Evolutionary conservation across 2,797 vertebrate genomes (phyloP).

Genomic region (Valencia hispanica): DNA sequence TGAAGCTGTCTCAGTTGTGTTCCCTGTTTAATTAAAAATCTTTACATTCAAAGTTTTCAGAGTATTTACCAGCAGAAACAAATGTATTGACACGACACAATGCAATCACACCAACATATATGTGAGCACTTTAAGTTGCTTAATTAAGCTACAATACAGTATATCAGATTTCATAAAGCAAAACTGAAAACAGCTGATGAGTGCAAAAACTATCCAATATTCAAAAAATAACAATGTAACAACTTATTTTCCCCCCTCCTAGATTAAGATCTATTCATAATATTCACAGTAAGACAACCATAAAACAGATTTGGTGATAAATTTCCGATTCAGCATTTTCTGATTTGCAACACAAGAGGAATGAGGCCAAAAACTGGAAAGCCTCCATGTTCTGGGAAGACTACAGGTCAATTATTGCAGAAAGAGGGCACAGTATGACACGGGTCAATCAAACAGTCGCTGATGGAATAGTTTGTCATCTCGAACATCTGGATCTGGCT

Average conservation of each 20-base stretch:
- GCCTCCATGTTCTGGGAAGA: conserved; percentile 20
- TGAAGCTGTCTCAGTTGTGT: conserved; percentile 16
- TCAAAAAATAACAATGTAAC: background rate
- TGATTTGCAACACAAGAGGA: conserved; percentile 2
- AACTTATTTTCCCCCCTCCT: background rate
- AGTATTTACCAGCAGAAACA: conserved; percentile 47
- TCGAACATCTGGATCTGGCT: background rate
- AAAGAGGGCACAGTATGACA: conserved; percentile 21
- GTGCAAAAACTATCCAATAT: conserved; percentile 34
- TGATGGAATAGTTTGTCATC: background rate
- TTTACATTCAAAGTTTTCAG: conserved; percentile 51
- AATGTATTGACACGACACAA: conserved; percentile 44
- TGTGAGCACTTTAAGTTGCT: conserved; percentile 32
- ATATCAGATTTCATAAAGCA: conserved; percentile 59
- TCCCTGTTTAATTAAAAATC: conserved; percentile 67
- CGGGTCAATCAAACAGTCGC: conserved; percentile 15
- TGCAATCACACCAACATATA: conserved; percentile 41
- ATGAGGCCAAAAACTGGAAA: conserved; percentile 11
- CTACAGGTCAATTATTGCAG: conserved; percentile 49
- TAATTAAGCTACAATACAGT: conserved; percentile 44
- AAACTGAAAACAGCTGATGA: conserved; percentile 43
- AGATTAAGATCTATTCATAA: background rate
- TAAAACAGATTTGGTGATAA: conserved; percentile 45
- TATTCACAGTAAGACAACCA: conserved; percentile 10
- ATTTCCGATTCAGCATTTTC: conserved; percentile 42